phyloP scores from a whole-genome alignment of 2,113 vertebrate species.

The Bubo blakistoni region DNA sequence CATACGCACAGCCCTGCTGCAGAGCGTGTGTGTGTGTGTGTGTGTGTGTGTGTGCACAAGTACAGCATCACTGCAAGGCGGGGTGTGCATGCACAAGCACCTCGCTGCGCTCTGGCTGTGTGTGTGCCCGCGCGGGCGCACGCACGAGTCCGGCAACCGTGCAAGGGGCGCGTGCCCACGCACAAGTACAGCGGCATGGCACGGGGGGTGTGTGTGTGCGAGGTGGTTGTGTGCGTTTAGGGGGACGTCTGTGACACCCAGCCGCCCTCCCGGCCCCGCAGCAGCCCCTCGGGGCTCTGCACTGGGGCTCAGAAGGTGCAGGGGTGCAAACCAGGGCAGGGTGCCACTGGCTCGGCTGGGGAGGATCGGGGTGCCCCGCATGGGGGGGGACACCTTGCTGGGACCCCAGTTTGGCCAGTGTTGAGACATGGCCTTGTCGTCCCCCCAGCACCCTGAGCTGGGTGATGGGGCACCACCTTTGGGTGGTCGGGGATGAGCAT shows the following conservation, averaged over 20 bases:
- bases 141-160: too few relatives aligned
- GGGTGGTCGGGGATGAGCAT: not conserved
- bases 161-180: not conserved
- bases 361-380: rapidly evolving
- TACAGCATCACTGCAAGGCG: rapidly evolving
- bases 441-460: rapidly evolving
- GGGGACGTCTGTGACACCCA: rapidly evolving
- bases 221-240: too few relatives aligned
- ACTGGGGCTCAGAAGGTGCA: rapidly evolving
- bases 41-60: not conserved
- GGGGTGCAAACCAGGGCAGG: not conserved
- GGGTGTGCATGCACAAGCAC: too few relatives aligned
- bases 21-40: not conserved
- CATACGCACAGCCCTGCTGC: not conserved
- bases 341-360: rapidly evolving
- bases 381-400: rapidly evolving
- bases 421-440: rapidly evolving
- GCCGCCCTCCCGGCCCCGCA: rapidly evolving
- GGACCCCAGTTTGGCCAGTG: not conserved
- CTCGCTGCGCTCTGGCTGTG: too few relatives aligned
- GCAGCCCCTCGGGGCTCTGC: rapidly evolving
- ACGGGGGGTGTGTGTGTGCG: too few relatives aligned
- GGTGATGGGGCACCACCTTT: not conserved
- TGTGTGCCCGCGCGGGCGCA: too few relatives aligned
- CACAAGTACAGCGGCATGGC: not conserved